These are phyloP conservation scores for Rhinolophus sinicus DNA, from an alignment of 2,113 vertebrate species.

Conservation along the genomic window DNA sequence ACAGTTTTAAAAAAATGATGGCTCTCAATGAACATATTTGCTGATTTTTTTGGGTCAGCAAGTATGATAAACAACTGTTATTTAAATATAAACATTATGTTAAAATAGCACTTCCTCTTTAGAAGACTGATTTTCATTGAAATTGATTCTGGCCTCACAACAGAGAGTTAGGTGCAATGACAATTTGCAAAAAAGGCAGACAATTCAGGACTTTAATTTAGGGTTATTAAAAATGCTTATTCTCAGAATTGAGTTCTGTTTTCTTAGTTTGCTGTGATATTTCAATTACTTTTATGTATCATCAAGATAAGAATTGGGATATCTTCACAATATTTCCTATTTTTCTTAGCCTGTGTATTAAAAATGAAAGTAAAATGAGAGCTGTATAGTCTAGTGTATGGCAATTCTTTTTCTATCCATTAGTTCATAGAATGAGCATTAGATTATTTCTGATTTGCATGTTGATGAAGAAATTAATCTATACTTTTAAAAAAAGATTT, in stretches of 20 bases:
- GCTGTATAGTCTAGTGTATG: background rate
- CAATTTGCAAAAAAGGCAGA: background rate
- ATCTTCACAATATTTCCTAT: background rate
- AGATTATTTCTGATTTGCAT: background rate
- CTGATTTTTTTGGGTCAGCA: background rate
- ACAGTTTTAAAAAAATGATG: background rate
- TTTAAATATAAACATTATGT: conserved; percentile 16
- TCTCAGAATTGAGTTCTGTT: background rate
- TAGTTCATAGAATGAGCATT: background rate
- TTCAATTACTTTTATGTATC: conserved; percentile 48
- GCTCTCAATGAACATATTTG: background rate
- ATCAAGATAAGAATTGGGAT: background rate
- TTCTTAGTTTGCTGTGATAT: background rate
- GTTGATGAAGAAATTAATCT: conserved; percentile 18
- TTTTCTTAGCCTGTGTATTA: conserved; percentile 29
- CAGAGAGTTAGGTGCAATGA: background rate
- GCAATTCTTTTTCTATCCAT: conserved; percentile 4
- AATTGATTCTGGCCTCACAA: background rate
- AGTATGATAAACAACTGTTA: background rate
- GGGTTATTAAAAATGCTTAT: background rate
- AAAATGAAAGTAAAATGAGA: conserved; percentile 10
- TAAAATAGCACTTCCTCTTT: background rate
- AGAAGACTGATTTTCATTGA: conserved; percentile 25
- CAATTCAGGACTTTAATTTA: conserved; percentile 9
- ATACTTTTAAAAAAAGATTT: background rate